Conservation (phyloP, 2,888 invertebrate genomes). For the Mycalesis mineus region DNA sequence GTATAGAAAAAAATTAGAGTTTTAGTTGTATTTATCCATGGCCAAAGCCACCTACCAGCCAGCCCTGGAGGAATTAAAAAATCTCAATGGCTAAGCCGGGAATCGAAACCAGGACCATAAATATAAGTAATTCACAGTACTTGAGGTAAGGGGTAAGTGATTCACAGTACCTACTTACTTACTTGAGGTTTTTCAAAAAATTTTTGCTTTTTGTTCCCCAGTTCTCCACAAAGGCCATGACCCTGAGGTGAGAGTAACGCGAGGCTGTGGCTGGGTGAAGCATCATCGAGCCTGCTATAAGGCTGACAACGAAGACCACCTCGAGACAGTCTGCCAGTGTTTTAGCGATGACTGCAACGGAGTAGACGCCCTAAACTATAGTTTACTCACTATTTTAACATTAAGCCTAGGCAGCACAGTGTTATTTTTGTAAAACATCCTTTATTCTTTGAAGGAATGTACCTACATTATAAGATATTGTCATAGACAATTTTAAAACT, state of each 20-base stretch:
- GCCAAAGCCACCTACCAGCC: no score
- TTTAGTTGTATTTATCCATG: no score
- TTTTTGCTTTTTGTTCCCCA: conserved; percentile 39
- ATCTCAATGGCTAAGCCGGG: no score
- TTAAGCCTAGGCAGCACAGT: not conserved
- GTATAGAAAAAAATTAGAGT: no score
- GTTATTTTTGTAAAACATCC: conserved; percentile 7
- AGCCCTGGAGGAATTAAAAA: no score
- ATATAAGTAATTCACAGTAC: no score
- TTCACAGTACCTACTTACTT: no score
- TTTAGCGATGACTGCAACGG: conserved; percentile 80
- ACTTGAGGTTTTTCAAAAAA: no score
- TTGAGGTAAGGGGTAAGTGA: no score
- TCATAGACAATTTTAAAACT: no score
- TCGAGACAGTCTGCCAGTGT: conserved; percentile 81
- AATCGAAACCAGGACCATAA: no score
- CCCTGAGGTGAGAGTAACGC: conserved; percentile 71
- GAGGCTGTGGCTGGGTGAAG: conserved; percentile 81
- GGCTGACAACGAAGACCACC: conserved; percentile 81
- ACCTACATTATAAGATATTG: no score
- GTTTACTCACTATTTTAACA: not conserved
- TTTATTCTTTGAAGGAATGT: not conserved
- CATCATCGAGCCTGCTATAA: conserved; percentile 73
- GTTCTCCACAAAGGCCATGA: conserved; percentile 61
- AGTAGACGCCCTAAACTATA: conserved; percentile 17